Conservation (phyloP, 2,797 vertebrate genomes). For the Lutjanus campechanus region DNA sequence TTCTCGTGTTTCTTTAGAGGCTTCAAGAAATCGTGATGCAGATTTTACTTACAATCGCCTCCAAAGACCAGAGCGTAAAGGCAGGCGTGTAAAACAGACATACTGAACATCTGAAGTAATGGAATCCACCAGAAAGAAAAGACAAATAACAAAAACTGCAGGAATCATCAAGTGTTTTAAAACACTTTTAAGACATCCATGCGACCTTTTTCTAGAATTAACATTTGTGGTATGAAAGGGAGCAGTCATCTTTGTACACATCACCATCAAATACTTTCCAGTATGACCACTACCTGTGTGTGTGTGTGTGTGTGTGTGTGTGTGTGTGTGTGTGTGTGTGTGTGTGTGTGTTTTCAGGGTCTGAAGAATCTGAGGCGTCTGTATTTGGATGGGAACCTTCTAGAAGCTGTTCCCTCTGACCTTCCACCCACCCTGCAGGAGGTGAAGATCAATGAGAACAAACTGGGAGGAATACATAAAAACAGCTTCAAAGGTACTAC, state of each 20-base stretch:
- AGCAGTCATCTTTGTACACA: background rate
- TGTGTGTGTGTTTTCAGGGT: slow-evolving; percentile 80
- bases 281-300: slow-evolving; percentile 6
- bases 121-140: background rate
- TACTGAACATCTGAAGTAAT: background rate
- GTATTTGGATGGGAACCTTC: slow-evolving; percentile 94
- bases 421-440: slow-evolving; percentile 93
- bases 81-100: background rate
- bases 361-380: slow-evolving; percentile 93
- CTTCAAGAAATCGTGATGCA: background rate
- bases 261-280: background rate
- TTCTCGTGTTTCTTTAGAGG: background rate
- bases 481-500: slow-evolving; percentile 88
- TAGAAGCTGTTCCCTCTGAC: slow-evolving; percentile 86
- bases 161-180: background rate
- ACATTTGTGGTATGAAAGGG: background rate
- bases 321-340: slow-evolving; percentile 25
- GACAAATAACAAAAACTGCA: background rate
- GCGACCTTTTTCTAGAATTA: background rate
- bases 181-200: background rate
- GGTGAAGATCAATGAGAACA: slow-evolving; percentile 96
- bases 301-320: background rate
- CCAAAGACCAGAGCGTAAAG: background rate
- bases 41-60: background rate
- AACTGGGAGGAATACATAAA: slow-evolving; percentile 86